A percentile compares a stretch with the other conserved stretches of the same genome.
phyloP scores from a whole-genome alignment of 30 jellyfish, hydroid and myxozoan genomes.

The Aurelia sp. region DNA sequence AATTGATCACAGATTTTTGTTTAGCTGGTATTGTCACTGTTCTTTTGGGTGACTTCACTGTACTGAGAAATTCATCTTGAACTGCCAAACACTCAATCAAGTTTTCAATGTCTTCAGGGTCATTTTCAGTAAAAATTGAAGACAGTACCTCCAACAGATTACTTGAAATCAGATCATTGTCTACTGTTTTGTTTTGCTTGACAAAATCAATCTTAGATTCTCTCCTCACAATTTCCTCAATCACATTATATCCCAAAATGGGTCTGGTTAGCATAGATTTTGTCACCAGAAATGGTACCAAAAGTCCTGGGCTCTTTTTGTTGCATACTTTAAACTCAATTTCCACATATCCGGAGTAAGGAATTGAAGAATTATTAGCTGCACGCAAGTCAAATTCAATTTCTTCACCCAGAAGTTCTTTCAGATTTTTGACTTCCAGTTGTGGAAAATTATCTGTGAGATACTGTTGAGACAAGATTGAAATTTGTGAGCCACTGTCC shows the following conservation, averaged over 20 bases:
- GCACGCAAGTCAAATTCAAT: neutral
- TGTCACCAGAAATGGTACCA: constrained; percentile 41
- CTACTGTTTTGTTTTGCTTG: neutral
- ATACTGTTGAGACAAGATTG: constrained; percentile 20
- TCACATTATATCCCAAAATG: constrained; percentile 38
- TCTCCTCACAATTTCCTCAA: constrained; percentile 10
- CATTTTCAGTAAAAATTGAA: constrained; percentile 13
- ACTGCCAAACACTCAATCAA: constrained; percentile 16
- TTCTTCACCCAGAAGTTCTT: constrained; percentile 7
- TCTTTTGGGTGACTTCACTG: constrained; percentile 28
- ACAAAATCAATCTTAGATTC: too few species aligned
- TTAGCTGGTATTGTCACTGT: constrained; percentile 16
- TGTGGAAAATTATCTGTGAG: neutral
- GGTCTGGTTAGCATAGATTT: neutral
- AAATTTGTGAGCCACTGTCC: constrained; percentile 68
- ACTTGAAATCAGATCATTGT: neutral
- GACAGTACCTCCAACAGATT: constrained; percentile 4
- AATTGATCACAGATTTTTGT: constrained; percentile 4
- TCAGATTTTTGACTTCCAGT: constrained; percentile 5
- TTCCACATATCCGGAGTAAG: constrained; percentile 35
- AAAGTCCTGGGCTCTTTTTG: neutral
- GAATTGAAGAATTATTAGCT: constrained; percentile 14
- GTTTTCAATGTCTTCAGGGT: constrained; percentile 1
- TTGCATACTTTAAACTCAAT: neutral
- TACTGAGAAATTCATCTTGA: constrained; percentile 29